Conservation (phyloP, 2,797 vertebrate species). For the Pangasius larnaudii region DNA sequence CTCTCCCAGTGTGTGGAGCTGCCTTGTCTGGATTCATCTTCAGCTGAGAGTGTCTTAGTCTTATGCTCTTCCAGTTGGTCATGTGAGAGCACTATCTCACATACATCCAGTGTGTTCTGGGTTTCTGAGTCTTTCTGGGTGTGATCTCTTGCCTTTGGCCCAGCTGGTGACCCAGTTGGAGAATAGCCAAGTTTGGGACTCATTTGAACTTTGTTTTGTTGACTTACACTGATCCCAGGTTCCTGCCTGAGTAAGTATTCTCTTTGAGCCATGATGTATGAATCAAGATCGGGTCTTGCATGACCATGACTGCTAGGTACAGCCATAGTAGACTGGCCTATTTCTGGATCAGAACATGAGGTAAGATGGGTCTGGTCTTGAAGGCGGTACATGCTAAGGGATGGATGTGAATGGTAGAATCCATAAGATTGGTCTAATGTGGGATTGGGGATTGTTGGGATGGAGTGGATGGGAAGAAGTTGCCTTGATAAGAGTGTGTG, state of each 20-base stretch:
- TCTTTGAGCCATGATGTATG: slow-evolving; percentile 57
- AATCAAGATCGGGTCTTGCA: slow-evolving; percentile 63
- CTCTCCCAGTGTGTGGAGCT: slow-evolving; percentile 56
- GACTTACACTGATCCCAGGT: slow-evolving; percentile 37
- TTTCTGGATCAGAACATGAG: slow-evolving; percentile 72
- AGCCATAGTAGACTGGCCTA: slow-evolving; percentile 64
- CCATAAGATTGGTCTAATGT: slow-evolving; percentile 78
- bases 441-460: slow-evolving; percentile 64
- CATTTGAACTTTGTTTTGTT: slow-evolving; percentile 76
- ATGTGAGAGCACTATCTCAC: background rate
- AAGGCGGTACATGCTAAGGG: slow-evolving; percentile 80
- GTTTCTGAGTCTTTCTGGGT: slow-evolving; percentile 63
- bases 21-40: slow-evolving; percentile 54
- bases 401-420: slow-evolving; percentile 74
- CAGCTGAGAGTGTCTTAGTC: background rate
- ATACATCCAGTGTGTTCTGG: slow-evolving; percentile 29
- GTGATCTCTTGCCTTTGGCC: slow-evolving; percentile 83
- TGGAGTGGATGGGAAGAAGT: slow-evolving; percentile 65
- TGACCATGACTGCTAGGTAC: slow-evolving; percentile 72
- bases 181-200: slow-evolving; percentile 87
- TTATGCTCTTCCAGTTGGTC: background rate
- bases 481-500: slow-evolving; percentile 81
- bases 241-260: slow-evolving; percentile 31
- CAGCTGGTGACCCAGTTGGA: slow-evolving; percentile 86
- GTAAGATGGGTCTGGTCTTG: slow-evolving; percentile 57